Base-by-base conservation (phyloP, 2,888 invertebrate species). In the Emmelina monodactyla region DNA sequence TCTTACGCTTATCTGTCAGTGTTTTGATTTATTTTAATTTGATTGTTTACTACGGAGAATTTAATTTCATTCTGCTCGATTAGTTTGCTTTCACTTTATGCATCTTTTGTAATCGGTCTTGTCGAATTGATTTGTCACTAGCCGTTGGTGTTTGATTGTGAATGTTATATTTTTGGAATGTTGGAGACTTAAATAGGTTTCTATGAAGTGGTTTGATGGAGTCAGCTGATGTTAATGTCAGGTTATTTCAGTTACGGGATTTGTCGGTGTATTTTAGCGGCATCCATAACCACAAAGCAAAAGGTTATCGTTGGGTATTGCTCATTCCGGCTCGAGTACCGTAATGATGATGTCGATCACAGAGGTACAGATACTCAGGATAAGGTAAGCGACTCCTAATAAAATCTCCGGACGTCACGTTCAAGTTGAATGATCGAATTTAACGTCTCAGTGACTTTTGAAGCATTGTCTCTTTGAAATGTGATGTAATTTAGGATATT, bases 331-430 rank as follows among this genome's bases (percentile, higher is more conserved):
- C 47, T 53, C 42, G 45, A 41, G 51, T 63, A 62, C 61, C 58
- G 62, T 61, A 58, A 55, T 58, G 63, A 63, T 66, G 54, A 44
- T 42, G 39, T 48, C 48, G 62, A 66, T 66, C 65, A 62, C 49
- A 53, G 50, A 45, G 44, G 49, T 46, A 43, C 37, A 55, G 53
- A 57, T 56, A 58, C 48, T 63, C 56, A 60, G 53, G 56, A 59
- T 57, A 58, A 56, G 57, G 50, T 55, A 56, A 42, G 40, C 44
- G 45, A 45, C 44, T 42, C 40, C 48, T 47, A 35, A 52, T 50
- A 55, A 51, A 47, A 37, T n/a, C 41, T 49, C 62, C 75, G 75
- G 72, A 71, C 56, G 68, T 72, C 76, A 76, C 76, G 75, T 70
- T 50, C 53, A 53, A 64, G 66, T 67, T 69, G 66, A 71, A 72